A percentile compares a stretch with the other conserved stretches of the same genome.
Conservation (phyloP, 2,888 invertebrate genomes). For the Rhodophaea formosa region DNA sequence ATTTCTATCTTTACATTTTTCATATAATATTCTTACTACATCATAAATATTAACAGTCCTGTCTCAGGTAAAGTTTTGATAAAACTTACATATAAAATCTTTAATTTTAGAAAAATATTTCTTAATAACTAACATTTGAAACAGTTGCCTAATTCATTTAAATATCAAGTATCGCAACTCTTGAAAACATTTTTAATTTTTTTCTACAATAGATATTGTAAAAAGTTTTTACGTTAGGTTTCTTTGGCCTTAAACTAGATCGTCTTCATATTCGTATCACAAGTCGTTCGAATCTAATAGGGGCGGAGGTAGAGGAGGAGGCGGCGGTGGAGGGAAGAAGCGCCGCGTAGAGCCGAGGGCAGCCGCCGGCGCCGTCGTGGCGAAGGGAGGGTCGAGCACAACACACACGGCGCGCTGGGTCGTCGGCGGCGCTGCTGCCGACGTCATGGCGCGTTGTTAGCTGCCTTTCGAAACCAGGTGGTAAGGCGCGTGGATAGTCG, state of each 20-base stretch:
- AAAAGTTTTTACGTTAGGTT: conserved; percentile 25
- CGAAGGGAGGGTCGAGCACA: conserved; percentile 35
- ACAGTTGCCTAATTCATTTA: conserved; percentile 35
- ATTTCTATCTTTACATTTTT: not conserved
- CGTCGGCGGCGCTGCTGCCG: conserved; percentile 30
- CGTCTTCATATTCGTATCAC: conserved; percentile 71
- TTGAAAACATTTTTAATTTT: conserved; percentile 18
- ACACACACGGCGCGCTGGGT: conserved; percentile 35
- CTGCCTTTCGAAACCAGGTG: conserved; percentile 58
- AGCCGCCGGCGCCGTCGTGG: conserved; percentile 32
- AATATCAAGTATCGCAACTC: conserved; percentile 28
- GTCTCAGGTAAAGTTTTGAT: conserved; percentile 39
- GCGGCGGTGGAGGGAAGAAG: conserved; percentile 45
- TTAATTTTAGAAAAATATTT: conserved; percentile 54
- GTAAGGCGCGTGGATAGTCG: conserved; percentile 68
- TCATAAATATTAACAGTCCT: conserved; percentile 34
- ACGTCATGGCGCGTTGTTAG: conserved; percentile 58
- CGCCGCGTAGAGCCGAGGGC: conserved; percentile 40
- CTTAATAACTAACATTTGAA: conserved; percentile 32
- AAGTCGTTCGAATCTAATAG: conserved; percentile 54
- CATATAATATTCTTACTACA: not conserved
- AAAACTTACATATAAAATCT: conserved; percentile 40
- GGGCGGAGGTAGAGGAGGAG: conserved; percentile 42
- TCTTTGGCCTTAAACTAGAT: conserved; percentile 64
- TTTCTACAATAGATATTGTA: conserved; percentile 21